phyloP scores from a whole-genome alignment of 2,888 invertebrate genomes.

The Plagiodera versicolora region DNA sequence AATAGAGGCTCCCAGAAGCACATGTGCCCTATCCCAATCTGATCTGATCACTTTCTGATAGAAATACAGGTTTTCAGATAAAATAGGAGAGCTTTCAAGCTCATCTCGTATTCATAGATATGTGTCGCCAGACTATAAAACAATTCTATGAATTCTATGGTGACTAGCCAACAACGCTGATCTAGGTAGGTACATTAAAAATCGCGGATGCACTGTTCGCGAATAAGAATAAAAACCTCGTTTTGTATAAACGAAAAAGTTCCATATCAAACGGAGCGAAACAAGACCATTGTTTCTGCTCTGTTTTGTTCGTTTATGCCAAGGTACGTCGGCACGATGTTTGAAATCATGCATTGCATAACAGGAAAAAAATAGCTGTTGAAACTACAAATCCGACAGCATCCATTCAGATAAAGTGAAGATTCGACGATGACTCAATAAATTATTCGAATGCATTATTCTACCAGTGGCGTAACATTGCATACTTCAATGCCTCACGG shows the following conservation, averaged over 20 bases:
- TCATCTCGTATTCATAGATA: background rate
- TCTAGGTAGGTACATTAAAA: constrained; percentile 2
- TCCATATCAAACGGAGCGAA: constrained; percentile 40
- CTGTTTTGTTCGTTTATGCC: constrained; percentile 38
- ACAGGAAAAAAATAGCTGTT: constrained; percentile 25
- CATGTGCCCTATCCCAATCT: too few relatives aligned
- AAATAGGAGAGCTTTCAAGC: too few relatives aligned
- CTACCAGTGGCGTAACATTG: constrained; percentile 10
- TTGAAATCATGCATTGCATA: constrained; percentile 41
- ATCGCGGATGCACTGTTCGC: constrained; percentile 12
- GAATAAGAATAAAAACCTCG: constrained; percentile 20
- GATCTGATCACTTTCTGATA: too few relatives aligned
- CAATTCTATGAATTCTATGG: background rate
- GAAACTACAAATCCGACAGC: constrained; percentile 21
- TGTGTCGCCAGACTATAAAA: background rate
- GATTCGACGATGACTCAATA: constrained; percentile 22
- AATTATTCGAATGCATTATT: constrained; percentile 13
- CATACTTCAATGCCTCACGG: background rate
- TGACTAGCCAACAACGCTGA: background rate
- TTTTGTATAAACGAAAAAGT: constrained; percentile 23
- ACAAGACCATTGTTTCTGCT: constrained; percentile 41
- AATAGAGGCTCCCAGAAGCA: too few relatives aligned
- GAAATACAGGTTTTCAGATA: too few relatives aligned
- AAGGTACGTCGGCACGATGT: constrained; percentile 39
- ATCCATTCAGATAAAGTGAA: constrained; percentile 18